Evolutionary conservation across 2,888 invertebrate genomes (phyloP), one percentile per base, ranked within the genome.

Genomic region (Oscheius myriophilus): DNA sequence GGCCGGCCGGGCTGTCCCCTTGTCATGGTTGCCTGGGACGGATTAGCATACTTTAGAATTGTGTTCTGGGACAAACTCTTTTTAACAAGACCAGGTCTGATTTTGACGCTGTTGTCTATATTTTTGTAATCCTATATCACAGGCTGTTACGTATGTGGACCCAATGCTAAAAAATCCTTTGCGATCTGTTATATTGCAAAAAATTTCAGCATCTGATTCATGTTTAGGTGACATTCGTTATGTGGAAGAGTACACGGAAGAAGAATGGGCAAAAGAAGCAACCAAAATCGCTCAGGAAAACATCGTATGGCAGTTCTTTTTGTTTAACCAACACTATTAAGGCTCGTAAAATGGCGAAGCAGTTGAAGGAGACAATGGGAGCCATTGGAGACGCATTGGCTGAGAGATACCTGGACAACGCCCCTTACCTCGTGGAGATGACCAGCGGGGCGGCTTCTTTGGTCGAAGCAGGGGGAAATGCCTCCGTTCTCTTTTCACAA

Each of bases 181-280:
- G n/a, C n/a, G n/a, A n/a, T n/a, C n/a, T n/a, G n/a, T n/a, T n/a
- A n/a, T n/a, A n/a, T n/a, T n/a, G n/a, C n/a, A n/a, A n/a, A n/a
- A n/a, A n/a, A n/a, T n/a, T n/a, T n/a, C n/a, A n/a, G n/a, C n/a
- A n/a, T n/a, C n/a, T n/a, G n/a, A n/a, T n/a, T n/a, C n/a, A n/a
- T 33, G 9, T 67, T 55, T 69, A 67, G 74, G 71, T 25, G 58
- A 78, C 49, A 80, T 80, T 65, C 76, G 79, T 1, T 81, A 81
- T 65, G 78, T 81, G 26, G 80, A 81, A 25, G 81, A 81, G 65
- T 79, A 79, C 69, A 78, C 78, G 6, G 63, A 67, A 52, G 76
- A 73, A 3, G 73, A 81, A 67, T 81, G 81, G 81, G 80, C 81
- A 0, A 67, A 61, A n/a, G 79, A 79, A 55, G 81, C 80, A 41